Percentiles rank a stretch among this genome's conserved stretches.
Conservation (phyloP, 2,797 vertebrate genomes). For the Myotis findleyi region DNA sequence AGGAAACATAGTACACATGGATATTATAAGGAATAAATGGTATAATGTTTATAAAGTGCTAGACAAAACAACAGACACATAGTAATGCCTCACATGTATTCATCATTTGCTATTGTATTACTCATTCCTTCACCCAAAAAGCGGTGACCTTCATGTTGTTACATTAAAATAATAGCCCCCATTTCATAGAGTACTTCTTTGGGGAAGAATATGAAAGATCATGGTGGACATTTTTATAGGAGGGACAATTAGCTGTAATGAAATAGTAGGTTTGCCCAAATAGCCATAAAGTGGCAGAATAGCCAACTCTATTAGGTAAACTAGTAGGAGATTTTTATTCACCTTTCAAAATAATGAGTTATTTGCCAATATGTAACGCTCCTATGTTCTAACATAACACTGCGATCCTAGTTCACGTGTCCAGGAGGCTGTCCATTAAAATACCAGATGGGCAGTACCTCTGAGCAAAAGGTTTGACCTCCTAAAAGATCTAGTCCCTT, state of each 20-base stretch:
- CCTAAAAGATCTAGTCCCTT: neutral
- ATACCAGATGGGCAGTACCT: neutral
- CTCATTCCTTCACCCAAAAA: neutral
- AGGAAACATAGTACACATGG: neutral
- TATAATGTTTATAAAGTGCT: neutral
- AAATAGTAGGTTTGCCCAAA: conserved; percentile 1
- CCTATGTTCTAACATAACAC: neutral
- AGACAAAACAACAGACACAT: neutral
- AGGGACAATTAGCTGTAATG: neutral
- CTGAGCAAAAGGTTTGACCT: neutral
- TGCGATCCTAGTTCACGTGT: neutral
- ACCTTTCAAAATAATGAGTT: conserved; percentile 32
- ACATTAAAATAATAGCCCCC: neutral
- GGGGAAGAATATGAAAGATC: neutral
- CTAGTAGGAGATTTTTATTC: neutral
- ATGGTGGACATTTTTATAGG: neutral
- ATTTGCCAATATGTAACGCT: neutral
- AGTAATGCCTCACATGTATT: neutral
- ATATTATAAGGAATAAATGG: neutral
- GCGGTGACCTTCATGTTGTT: neutral
- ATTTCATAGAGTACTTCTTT: neutral
- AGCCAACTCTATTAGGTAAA: neutral
- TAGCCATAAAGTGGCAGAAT: neutral
- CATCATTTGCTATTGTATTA: neutral
- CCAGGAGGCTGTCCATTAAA: neutral